Evolutionary conservation across 1,140 invertebrate species (phyloP).

Genomic region (Pseudomyrmex cubaensis): DNA sequence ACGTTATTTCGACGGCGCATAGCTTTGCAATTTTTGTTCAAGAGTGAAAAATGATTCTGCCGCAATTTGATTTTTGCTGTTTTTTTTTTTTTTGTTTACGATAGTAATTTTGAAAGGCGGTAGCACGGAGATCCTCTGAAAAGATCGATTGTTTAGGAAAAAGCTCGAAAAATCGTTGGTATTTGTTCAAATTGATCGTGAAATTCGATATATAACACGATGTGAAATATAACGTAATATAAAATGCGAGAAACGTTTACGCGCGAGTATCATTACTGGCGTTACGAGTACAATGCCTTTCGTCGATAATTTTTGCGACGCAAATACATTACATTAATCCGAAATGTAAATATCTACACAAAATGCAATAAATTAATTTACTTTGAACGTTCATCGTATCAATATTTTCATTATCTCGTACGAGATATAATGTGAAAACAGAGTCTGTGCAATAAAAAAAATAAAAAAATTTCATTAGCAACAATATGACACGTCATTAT

Average conservation of each 20-base stretch:
- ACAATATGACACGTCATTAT: background rate
- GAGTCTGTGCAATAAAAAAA: background rate
- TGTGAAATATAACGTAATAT: conserved; percentile 25
- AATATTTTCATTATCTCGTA: conserved; percentile 27
- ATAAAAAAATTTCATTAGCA: background rate
- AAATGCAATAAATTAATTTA: too few species aligned
- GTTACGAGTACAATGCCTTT: conserved; percentile 18
- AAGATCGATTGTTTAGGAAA: conserved; percentile 43
- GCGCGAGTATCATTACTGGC: conserved; percentile 7
- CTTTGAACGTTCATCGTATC: background rate
- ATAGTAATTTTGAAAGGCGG: background rate
- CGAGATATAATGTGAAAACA: background rate
- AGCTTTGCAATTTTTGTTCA: too few species aligned
- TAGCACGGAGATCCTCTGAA: background rate
- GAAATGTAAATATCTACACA: background rate
- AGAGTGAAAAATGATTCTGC: conserved; percentile 16
- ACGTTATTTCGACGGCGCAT: background rate
- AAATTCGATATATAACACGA: background rate
- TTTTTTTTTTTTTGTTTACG: too few species aligned
- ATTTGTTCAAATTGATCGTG: conserved; percentile 42
- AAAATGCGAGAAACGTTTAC: conserved; percentile 44
- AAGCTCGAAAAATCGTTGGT: conserved; percentile 25
- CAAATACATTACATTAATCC: conserved; percentile 35
- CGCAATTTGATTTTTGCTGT: background rate
- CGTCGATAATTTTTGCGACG: conserved; percentile 23